These are phyloP conservation scores for Ctenopoma multispine DNA, from an alignment of 2,797 vertebrate genomes.

Conservation along the genomic window DNA sequence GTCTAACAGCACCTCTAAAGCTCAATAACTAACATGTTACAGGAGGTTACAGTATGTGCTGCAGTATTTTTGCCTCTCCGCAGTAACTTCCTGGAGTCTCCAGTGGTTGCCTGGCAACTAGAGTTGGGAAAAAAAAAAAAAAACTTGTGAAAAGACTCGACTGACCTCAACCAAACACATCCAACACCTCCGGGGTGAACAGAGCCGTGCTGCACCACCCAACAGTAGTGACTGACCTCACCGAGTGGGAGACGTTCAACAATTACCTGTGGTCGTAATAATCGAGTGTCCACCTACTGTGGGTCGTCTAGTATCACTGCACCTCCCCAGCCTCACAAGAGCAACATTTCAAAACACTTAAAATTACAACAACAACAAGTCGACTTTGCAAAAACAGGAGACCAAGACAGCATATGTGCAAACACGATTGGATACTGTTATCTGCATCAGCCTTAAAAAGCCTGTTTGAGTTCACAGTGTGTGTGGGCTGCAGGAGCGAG, in stretches of 20 bases:
- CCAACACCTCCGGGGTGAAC: neutral
- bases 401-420: slow-evolving; percentile 18
- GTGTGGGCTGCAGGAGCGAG: slow-evolving; percentile 10
- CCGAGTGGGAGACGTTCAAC: neutral
- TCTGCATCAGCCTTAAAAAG: slow-evolving; percentile 12
- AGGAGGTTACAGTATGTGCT: neutral
- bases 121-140: slow-evolving; percentile 9
- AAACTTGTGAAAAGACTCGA: slow-evolving; percentile 9
- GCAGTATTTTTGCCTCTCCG: neutral
- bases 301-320: too few species aligned
- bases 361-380: neutral
- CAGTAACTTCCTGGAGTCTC: slow-evolving; percentile 24
- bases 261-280: neutral
- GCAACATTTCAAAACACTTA: too few species aligned
- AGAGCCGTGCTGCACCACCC: neutral
- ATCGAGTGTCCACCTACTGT: neutral
- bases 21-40: neutral
- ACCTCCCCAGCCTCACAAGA: too few species aligned
- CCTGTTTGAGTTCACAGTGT: slow-evolving; percentile 2
- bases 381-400: neutral
- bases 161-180: slow-evolving; percentile 2
- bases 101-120: slow-evolving; percentile 47
- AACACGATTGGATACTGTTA: slow-evolving; percentile 3
- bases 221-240: neutral
- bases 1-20: neutral